A percentile compares a stretch with the other conserved stretches of the same genome.
Conservation (phyloP, 2,888 invertebrate species). For the Leptinotarsa rubiginosa region DNA sequence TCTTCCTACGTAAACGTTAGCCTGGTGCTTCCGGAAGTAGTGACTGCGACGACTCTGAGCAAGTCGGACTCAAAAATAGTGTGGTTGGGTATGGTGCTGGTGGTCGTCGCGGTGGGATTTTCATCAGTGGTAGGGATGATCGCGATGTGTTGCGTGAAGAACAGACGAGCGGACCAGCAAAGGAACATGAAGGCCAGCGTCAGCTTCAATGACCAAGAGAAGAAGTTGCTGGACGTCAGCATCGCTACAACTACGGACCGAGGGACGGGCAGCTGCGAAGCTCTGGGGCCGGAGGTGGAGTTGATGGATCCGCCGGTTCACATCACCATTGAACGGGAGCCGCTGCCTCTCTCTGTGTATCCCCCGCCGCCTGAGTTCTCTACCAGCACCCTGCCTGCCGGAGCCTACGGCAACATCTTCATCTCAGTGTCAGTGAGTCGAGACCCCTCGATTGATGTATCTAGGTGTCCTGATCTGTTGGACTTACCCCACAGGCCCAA, state of each 20-base stretch:
- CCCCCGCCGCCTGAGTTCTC: conserved; percentile 73
- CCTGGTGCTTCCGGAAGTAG: conserved; percentile 76
- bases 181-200: conserved; percentile 82
- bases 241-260: conserved; percentile 77
- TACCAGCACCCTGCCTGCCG: conserved; percentile 67
- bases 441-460: conserved; percentile 75
- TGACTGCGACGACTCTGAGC: conserved; percentile 82
- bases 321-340: conserved; percentile 69
- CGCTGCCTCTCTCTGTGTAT: conserved; percentile 64
- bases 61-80: conserved; percentile 80
- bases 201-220: conserved; percentile 89
- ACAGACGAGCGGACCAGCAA: conserved; percentile 70
- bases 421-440: conserved; percentile 85
- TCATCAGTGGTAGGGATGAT: conserved; percentile 74
- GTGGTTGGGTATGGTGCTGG: conserved; percentile 77
- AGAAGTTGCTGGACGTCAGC: conserved; percentile 85
- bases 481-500: conserved; percentile 74
- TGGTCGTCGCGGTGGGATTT: conserved; percentile 76
- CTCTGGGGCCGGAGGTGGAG: conserved; percentile 70
- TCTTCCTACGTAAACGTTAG: conserved; percentile 73
- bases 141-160: conserved; percentile 69
- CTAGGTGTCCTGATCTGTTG: conserved; percentile 84
- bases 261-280: conserved; percentile 69
- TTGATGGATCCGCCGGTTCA: conserved; percentile 67
- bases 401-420: conserved; percentile 81